A percentile compares a stretch with the other conserved stretches of the same genome.
Evolutionary conservation across 37 sponge, comb jelly and placozoan species (phyloP).

Genomic region (Petrosia ficiformis): DNA sequence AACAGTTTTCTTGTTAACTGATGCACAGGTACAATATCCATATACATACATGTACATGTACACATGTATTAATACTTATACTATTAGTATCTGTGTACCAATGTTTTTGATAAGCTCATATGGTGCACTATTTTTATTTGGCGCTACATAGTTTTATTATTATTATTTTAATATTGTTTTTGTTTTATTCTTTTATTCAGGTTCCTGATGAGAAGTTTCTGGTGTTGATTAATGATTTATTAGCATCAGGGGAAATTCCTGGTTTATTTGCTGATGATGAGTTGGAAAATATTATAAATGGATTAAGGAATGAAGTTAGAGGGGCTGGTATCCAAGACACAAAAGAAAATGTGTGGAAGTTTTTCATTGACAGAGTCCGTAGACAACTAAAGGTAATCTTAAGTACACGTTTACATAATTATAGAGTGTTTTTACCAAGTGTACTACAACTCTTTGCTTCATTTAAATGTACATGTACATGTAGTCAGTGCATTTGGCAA

Average conservation of each 20-base stretch:
- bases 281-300: constrained; percentile 76
- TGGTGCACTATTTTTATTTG: too few relatives aligned
- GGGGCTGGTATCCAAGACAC: constrained; percentile 94
- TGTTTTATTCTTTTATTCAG: background rate
- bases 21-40: constrained; percentile 66
- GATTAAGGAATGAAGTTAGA: constrained; percentile 90
- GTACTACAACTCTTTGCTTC: too few relatives aligned
- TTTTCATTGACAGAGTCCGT: constrained; percentile 95
- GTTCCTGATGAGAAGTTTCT: constrained; percentile 93
- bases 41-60: background rate
- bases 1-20: constrained; percentile 97
- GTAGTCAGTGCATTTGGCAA: too few relatives aligned
- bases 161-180: background rate
- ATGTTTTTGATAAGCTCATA: too few relatives aligned
- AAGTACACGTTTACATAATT: too few relatives aligned
- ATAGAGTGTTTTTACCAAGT: too few relatives aligned
- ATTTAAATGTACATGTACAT: too few relatives aligned
- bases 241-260: constrained; percentile 96
- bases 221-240: constrained; percentile 90
- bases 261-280: constrained; percentile 95
- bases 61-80: background rate
- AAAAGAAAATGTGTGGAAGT: constrained; percentile 94
- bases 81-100: too few relatives aligned
- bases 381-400: constrained; percentile 83
- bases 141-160: too few relatives aligned